A percentile compares a stretch with the other conserved stretches of the same genome.
Evolutionary conservation across 2,797 vertebrate genomes (phyloP).

Genomic region (Enteromius anoplus): DNA sequence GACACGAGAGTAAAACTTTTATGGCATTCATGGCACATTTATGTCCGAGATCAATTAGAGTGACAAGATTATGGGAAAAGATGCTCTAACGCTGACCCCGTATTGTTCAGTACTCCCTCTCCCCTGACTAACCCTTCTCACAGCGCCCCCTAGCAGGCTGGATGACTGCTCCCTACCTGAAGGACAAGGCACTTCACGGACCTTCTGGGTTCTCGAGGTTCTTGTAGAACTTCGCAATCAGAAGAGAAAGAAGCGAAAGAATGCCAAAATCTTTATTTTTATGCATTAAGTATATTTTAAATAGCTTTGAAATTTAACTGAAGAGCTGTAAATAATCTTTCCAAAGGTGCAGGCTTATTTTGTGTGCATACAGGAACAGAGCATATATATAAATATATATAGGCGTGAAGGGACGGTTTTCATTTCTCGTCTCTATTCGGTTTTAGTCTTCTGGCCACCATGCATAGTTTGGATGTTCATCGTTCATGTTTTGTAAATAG

Average conservation of each 20-base stretch:
- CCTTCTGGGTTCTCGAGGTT: slow-evolving; percentile 86
- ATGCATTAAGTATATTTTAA: slow-evolving; percentile 99
- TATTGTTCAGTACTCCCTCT: slow-evolving; percentile 8
- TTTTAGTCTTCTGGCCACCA: slow-evolving; percentile 75
- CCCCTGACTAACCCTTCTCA: slow-evolving; percentile 49
- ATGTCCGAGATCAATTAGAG: slow-evolving; percentile 26
- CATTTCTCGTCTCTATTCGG: slow-evolving; percentile 56
- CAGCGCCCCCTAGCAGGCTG: slow-evolving; percentile 61
- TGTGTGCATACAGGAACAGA: slow-evolving; percentile 77
- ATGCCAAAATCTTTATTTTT: slow-evolving; percentile 99
- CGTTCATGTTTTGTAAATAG: slow-evolving; percentile 82
- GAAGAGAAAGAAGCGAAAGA: slow-evolving; percentile 78
- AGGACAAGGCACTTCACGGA: slow-evolving; percentile 75
- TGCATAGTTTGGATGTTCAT: slow-evolving; percentile 72
- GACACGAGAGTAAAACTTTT: not conserved
- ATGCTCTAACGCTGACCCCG: slow-evolving; percentile 11
- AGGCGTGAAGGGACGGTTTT: slow-evolving; percentile 78
- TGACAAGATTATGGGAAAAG: slow-evolving; percentile 18
- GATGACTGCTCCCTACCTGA: slow-evolving; percentile 59
- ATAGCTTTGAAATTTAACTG: slow-evolving; percentile 95
- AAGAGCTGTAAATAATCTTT: slow-evolving; percentile 98
- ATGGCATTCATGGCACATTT: slow-evolving; percentile 30
- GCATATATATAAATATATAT: slow-evolving; percentile 72
- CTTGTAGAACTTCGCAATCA: slow-evolving; percentile 75
- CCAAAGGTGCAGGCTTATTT: slow-evolving; percentile 91